A percentile compares a stretch with the other conserved stretches of the same genome.
phyloP scores from a whole-genome alignment of 2,888 invertebrate genomes.

The Sclerodermus sp. region DNA sequence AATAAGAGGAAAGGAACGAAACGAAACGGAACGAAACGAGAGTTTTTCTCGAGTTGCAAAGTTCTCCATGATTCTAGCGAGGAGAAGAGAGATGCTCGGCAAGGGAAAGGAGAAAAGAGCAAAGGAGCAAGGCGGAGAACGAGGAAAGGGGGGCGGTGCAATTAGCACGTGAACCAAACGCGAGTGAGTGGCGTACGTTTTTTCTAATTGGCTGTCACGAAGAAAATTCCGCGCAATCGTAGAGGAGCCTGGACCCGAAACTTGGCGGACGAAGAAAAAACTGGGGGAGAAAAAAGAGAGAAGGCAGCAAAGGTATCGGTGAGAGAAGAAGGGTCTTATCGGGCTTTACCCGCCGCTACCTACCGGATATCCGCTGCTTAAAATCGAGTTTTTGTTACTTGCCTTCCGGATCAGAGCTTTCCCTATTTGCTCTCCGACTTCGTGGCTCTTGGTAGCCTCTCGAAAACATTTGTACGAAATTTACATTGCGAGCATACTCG shows the following conservation, averaged over 20 bases:
- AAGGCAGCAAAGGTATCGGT: neutral
- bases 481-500: too few relatives aligned
- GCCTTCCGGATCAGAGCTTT: constrained; percentile 1
- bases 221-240: too few relatives aligned
- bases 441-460: too few relatives aligned
- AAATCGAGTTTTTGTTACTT: constrained; percentile 17
- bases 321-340: constrained; percentile 6
- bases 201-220: too few relatives aligned
- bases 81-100: neutral
- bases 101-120: neutral
- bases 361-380: constrained; percentile 11
- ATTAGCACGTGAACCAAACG: too few relatives aligned
- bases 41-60: too few relatives aligned
- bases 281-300: neutral
- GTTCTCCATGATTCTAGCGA: too few relatives aligned
- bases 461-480: too few relatives aligned
- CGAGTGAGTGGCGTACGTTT: too few relatives aligned
- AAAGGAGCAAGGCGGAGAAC: constrained; percentile 1
- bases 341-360: constrained; percentile 15
- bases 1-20: neutral
- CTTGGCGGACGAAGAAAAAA: neutral
- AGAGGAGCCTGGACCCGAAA: neutral
- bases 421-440: neutral
- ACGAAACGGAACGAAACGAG: neutral
- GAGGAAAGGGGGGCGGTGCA: neutral